Percentiles rank a stretch among this genome's conserved stretches.
These are phyloP conservation scores for Rhynchonema sp. DNA, from an alignment of 2,888 invertebrate genomes.

Conservation along the genomic window DNA sequence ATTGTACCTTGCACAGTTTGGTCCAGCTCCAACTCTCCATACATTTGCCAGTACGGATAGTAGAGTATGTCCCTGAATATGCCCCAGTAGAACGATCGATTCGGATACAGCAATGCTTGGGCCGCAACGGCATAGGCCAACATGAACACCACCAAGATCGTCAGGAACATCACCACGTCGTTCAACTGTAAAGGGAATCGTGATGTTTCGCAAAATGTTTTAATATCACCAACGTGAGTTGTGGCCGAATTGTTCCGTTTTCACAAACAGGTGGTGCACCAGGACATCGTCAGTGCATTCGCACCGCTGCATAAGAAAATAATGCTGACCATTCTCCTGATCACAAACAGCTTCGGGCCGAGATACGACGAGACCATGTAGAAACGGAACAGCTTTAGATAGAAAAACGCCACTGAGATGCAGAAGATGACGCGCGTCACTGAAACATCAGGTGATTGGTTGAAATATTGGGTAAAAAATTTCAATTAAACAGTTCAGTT, in stretches of 20 bases:
- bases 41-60: conserved; percentile 33
- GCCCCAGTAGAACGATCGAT: conserved; percentile 17
- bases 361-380: conserved; percentile 29
- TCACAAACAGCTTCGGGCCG: conserved; percentile 33
- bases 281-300: too few species aligned
- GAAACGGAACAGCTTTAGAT: conserved; percentile 27
- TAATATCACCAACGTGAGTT: too few species aligned
- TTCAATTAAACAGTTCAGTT: too few species aligned
- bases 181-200: conserved; percentile 28
- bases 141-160: conserved; percentile 31
- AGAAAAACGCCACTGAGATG: conserved; percentile 20
- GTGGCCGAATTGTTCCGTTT: neutral
- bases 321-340: conserved; percentile 29
- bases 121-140: conserved; percentile 31
- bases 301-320: too few species aligned
- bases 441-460: too few species aligned
- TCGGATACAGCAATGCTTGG: conserved; percentile 29
- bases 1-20: conserved; percentile 9
- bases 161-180: conserved; percentile 29
- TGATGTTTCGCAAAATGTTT: too few species aligned
- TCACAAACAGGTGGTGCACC: neutral
- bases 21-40: conserved; percentile 31
- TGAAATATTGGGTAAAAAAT: too few species aligned
- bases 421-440: conserved; percentile 1
- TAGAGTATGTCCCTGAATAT: conserved; percentile 29